A percentile compares a stretch with the other conserved stretches of the same genome.
Evolutionary conservation across 2,113 vertebrate genomes (phyloP).

Genomic region (Anoplopoma fimbria): DNA sequence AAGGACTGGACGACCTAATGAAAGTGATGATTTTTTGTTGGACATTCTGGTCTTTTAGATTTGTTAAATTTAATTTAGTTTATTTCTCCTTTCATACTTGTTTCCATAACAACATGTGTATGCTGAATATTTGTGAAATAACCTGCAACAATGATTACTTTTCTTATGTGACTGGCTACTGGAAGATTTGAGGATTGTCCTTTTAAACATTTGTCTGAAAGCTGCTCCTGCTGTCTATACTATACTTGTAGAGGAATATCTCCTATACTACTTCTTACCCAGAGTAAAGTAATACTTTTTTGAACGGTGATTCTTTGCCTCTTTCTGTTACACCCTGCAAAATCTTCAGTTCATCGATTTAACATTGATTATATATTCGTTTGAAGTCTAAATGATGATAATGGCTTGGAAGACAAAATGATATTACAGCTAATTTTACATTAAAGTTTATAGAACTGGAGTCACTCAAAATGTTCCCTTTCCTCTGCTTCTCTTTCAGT

Average conservation of each 20-base stretch:
- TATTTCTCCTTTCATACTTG: neutral
- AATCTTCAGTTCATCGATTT: neutral
- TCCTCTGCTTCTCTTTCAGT: slow-evolving; percentile 86
- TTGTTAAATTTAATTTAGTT: neutral
- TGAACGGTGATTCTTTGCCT: neutral
- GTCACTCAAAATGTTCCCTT: slow-evolving; percentile 10
- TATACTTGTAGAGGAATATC: neutral
- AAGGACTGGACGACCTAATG: neutral
- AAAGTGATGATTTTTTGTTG: neutral
- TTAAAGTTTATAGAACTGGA: neutral
- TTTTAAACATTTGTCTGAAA: neutral
- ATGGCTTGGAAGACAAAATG: neutral
- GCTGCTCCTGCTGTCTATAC: neutral
- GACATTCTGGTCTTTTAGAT: neutral
- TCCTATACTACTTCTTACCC: neutral
- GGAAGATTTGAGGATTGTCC: neutral
- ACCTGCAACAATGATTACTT: neutral
- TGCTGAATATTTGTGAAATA: neutral
- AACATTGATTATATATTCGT: neutral
- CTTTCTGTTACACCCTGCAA: neutral
- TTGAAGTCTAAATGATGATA: neutral
- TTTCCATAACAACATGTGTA: neutral
- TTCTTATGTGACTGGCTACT: neutral
- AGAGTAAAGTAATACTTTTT: neutral
- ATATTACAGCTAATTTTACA: neutral